These are phyloP conservation scores for Parnassius apollo DNA, from an alignment of 2,888 invertebrate genomes.

Conservation along the genomic window DNA sequence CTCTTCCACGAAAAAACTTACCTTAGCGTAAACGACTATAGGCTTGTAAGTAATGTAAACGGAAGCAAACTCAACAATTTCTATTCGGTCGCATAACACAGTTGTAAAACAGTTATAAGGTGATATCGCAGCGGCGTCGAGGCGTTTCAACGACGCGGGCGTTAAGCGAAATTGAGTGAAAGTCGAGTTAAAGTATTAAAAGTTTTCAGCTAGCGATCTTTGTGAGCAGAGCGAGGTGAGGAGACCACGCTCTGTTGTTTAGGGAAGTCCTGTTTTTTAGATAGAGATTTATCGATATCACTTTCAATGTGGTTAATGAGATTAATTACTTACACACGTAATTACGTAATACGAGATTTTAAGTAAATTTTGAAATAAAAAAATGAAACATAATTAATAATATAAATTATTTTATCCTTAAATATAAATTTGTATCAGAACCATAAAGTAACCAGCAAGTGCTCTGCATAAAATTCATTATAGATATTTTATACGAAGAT, in stretches of 20 bases:
- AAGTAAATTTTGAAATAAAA: too few relatives aligned
- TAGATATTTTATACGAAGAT: too few relatives aligned
- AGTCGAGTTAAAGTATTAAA: constrained; percentile 80
- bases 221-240: constrained; percentile 51
- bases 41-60: background rate
- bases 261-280: constrained; percentile 31
- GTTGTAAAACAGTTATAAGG: constrained; percentile 59
- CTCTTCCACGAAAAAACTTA: background rate
- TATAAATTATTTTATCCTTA: too few relatives aligned
- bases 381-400: too few relatives aligned
- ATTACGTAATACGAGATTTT: too few relatives aligned
- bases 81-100: constrained; percentile 27
- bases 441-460: background rate
- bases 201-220: constrained; percentile 78
- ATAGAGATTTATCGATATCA: constrained; percentile 28
- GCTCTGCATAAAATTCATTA: too few relatives aligned
- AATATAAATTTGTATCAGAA: background rate
- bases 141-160: constrained; percentile 68
- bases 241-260: constrained; percentile 37
- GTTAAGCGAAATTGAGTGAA: constrained; percentile 78
- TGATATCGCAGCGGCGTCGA: constrained; percentile 56
- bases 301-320: too few relatives aligned
- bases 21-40: background rate
- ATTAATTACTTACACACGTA: too few relatives aligned
- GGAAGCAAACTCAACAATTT: constrained; percentile 16